phyloP scores from a whole-genome alignment of 1,140 invertebrate species.

The Caerostris extrusa region DNA sequence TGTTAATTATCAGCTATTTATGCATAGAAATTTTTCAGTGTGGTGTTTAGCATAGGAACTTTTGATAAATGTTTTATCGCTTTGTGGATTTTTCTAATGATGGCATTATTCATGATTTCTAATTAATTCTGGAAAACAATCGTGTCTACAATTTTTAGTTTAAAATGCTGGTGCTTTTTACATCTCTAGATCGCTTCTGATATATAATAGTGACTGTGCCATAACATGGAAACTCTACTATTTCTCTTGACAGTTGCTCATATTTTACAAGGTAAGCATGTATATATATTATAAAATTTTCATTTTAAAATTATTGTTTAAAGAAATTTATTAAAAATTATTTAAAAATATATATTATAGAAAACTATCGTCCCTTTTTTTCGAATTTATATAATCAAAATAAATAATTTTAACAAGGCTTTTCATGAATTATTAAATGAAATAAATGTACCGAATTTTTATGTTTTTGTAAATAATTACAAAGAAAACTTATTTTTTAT shows the following conservation, averaged over 20 bases:
- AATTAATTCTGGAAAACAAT: background rate
- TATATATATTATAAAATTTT: background rate
- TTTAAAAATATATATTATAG: background rate
- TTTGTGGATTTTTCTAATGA: background rate
- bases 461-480: too few species aligned
- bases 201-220: background rate
- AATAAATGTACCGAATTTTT: too few species aligned
- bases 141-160: background rate
- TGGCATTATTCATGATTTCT: background rate
- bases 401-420: too few species aligned
- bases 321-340: background rate
- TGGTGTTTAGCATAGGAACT: background rate
- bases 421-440: too few species aligned
- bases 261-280: constrained; percentile 43
- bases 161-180: constrained; percentile 11
- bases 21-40: background rate
- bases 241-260: constrained; percentile 47
- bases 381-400: too few species aligned
- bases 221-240: constrained; percentile 34
- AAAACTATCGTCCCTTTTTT: too few species aligned
- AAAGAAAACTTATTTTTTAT: too few species aligned
- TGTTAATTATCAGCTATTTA: background rate
- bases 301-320: background rate
- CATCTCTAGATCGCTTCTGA: background rate
- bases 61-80: constrained; percentile 10